Evolutionary conservation across 2,797 vertebrate species (phyloP).

Genomic region (Salmo trutta): DNA sequence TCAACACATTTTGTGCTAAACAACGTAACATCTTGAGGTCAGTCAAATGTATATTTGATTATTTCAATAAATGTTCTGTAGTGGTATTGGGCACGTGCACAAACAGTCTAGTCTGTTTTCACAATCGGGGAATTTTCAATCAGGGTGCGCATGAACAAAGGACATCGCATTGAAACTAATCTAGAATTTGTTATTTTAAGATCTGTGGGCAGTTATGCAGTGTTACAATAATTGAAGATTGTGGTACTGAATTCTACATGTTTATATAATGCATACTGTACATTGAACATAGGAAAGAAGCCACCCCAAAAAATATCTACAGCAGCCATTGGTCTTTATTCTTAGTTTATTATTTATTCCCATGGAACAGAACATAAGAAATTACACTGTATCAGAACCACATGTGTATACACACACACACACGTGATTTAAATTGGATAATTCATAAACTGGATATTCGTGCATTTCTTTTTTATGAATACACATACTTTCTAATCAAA

Average conservation of each 20-base stretch:
- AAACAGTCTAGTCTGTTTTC: slow-evolving; percentile 37
- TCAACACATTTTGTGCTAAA: slow-evolving; percentile 31
- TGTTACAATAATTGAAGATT: neutral
- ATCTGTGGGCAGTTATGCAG: neutral
- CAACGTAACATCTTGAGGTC: slow-evolving; percentile 38
- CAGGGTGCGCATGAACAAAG: slow-evolving; percentile 6
- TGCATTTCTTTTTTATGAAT: neutral
- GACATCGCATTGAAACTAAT: neutral
- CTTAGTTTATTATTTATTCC: neutral
- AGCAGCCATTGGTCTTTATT: neutral
- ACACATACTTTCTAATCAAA: neutral
- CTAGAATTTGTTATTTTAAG: neutral
- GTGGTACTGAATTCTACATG: neutral
- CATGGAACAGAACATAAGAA: neutral
- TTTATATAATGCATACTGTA: neutral
- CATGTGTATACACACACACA: neutral
- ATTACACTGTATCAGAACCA: neutral
- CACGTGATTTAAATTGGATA: neutral
- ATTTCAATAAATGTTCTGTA: slow-evolving; percentile 70
- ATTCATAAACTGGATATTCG: neutral
- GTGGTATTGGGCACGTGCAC: slow-evolving; percentile 36
- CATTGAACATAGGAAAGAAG: neutral
- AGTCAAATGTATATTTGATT: slow-evolving; percentile 10
- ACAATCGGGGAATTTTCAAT: slow-evolving; percentile 26
- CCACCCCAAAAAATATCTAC: neutral